Base-by-base conservation (phyloP, 2,113 vertebrate species). In the Ranitomeya variabilis region DNA sequence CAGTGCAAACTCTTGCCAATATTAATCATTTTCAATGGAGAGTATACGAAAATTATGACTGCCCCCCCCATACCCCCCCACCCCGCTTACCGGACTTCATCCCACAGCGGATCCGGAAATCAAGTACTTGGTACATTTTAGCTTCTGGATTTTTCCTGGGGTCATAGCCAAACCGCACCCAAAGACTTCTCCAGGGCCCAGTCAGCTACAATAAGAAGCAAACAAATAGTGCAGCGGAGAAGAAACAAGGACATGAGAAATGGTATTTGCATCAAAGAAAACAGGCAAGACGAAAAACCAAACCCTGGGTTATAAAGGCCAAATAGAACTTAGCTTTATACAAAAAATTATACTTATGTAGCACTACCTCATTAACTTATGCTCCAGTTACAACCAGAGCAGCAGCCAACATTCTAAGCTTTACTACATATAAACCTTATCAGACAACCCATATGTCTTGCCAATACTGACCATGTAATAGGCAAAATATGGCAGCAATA, bases 121-220 rank as follows among this genome's bases (percentile, higher is more conserved):
- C 98, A 89, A 99, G 94, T 6, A 99, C 94, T 92, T 99, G 98
- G 88, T 99, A 99, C 83, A 96, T 95, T 92, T 99, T 99, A 89
- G 98, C 95, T 9, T 97, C 96, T 0, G 94, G 85, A 31, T 87
- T 91, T 91, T 96, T 98, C 3, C 98, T 94, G 67, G 98, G 98
- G 91, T 99, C 98, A 3, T 98, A 99, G 21, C 97, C 96, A 66
- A 97, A 96, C 82, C 94, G 95, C 80, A 99, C 96, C 98, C 98
- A 99, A 60, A 99, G 93, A 91, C 97, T 99, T 89, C 98, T 97
- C 98, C 98, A 99, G 0, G 98, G 98, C 5, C 98, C 98, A 0
- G 98, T 99, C 89, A 99, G 93, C 98, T 99, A 86, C 8, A 91
- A n/a, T 71, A 90, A 90, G 7, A 12, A 57, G 23, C 67, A 67